Evolutionary conservation across 2,797 vertebrate species (phyloP), one percentile per base, ranked within the genome.

Genomic region (Phoebastria nigripes): DNA sequence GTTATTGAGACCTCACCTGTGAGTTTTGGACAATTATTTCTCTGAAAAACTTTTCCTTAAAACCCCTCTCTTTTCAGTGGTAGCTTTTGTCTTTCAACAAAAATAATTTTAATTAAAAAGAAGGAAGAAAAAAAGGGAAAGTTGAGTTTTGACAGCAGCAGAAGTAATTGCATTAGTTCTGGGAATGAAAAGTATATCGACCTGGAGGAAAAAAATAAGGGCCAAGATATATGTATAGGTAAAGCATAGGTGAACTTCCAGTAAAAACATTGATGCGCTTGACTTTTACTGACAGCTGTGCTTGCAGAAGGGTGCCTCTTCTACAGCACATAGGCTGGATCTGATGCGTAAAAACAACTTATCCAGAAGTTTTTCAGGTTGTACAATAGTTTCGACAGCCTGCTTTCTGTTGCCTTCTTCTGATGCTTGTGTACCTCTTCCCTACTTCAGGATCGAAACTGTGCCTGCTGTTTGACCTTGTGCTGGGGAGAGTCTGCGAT

Each of bases 401-500:
- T 83, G 13, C 42, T 78, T 81, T 83, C 31, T 67, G 21, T 6
- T 82, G 39, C 31, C 3, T 54, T 37, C 35, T 87, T 89, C 71
- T 72, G 24, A 31, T 88, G n/a, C 24, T 33, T 8, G 0, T 39
- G 12, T 51, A 7, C 21, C 2, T 72, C 37, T 72, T 81, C 41
- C 55, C 19, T 88, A 0, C 31, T 62, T 81, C 1, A 1, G 39
- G 13, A 61, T 81, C 26, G 65, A 69, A 86, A 58, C 13, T 39
- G 7, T 15, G 10, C n/a, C 37, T 80, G 29, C 35, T 0, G 0
- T 69, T 88, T 51, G 69, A n/a, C 11, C 7, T 79, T 28, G 4
- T 70, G 35, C 29, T 52, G 42, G 33, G 29, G 5, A 21, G 16
- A 18, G 52, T 19, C 44, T 56, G 11, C 0, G 0, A 6, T 18